These are phyloP conservation scores for Enteromius fasciolatus DNA, from an alignment of 2,797 vertebrate genomes.

Conservation along the genomic window DNA sequence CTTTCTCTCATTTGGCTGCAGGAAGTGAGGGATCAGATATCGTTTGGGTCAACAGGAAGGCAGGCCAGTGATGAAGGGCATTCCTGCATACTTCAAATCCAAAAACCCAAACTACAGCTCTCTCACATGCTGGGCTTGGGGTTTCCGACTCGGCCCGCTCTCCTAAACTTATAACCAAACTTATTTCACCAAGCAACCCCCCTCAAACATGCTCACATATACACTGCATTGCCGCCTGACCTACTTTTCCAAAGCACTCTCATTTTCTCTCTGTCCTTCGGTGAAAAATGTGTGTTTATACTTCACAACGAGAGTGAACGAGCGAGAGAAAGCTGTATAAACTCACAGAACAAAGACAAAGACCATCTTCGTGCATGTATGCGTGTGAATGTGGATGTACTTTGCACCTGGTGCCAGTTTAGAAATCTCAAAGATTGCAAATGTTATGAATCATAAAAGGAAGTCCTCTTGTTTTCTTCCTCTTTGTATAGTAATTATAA, in stretches of 20 bases:
- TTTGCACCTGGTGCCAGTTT: slow-evolving; percentile 3
- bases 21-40: slow-evolving; percentile 59
- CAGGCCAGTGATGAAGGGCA: slow-evolving; percentile 54
- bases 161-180: slow-evolving; percentile 25
- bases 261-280: slow-evolving; percentile 18
- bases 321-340: slow-evolving; percentile 11
- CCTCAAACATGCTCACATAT: slow-evolving; percentile 24
- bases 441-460: slow-evolving; percentile 27
- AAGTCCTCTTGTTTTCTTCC: slow-evolving; percentile 28
- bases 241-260: slow-evolving; percentile 66
- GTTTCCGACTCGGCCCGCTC: neutral
- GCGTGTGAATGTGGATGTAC: neutral
- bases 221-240: slow-evolving; percentile 68
- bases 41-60: slow-evolving; percentile 58
- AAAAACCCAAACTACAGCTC: slow-evolving; percentile 43
- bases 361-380: neutral
- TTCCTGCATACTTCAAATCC: slow-evolving; percentile 54
- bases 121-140: slow-evolving; percentile 13
- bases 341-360: slow-evolving; percentile 35
- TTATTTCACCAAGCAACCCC: slow-evolving; percentile 20
- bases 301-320: neutral
- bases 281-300: slow-evolving; percentile 50
- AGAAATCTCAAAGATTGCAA: neutral
- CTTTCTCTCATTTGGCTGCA: slow-evolving; percentile 48
- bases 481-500: slow-evolving; percentile 15